Conservation (phyloP, 37 sponge, comb jelly and placozoan genomes). For the Theonella swinhoei region DNA sequence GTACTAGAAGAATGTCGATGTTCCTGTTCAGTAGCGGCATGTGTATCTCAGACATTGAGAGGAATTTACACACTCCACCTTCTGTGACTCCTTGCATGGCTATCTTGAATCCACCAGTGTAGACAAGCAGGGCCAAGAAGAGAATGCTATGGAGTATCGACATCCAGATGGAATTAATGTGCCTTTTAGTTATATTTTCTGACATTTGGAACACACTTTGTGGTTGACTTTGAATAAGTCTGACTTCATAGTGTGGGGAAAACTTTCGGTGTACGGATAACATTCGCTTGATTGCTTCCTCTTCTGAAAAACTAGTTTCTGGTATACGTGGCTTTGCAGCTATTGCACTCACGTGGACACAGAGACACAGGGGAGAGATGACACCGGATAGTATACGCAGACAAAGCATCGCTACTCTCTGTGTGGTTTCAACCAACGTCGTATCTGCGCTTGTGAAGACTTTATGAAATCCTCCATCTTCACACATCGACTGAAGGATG, state of each 20-base stretch:
- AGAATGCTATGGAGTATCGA: not conserved
- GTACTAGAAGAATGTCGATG: not conserved
- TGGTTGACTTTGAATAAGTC: not conserved
- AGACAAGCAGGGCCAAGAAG: not conserved
- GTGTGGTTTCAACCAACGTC: not conserved
- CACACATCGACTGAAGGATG: slow-evolving; percentile 12
- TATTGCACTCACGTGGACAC: not conserved
- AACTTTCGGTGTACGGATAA: not conserved
- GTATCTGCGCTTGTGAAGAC: not conserved
- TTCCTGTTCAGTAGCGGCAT: not conserved
- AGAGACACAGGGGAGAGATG: not conserved
- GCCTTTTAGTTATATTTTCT: not conserved
- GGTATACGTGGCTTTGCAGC: not conserved
- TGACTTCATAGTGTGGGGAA: not conserved
- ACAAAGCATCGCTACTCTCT: not conserved
- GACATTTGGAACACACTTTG: not conserved
- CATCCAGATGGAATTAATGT: not conserved
- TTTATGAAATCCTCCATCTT: slow-evolving; percentile 8
- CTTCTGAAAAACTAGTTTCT: not conserved
- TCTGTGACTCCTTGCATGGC: not conserved
- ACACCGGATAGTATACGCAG: not conserved
- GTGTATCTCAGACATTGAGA: not conserved
- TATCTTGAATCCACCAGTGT: slow-evolving; percentile 10
- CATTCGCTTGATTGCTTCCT: not conserved
- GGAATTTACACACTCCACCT: slow-evolving; percentile 26